Conservation (phyloP, 2,797 vertebrate species). For the Coendou prehensilis region DNA sequence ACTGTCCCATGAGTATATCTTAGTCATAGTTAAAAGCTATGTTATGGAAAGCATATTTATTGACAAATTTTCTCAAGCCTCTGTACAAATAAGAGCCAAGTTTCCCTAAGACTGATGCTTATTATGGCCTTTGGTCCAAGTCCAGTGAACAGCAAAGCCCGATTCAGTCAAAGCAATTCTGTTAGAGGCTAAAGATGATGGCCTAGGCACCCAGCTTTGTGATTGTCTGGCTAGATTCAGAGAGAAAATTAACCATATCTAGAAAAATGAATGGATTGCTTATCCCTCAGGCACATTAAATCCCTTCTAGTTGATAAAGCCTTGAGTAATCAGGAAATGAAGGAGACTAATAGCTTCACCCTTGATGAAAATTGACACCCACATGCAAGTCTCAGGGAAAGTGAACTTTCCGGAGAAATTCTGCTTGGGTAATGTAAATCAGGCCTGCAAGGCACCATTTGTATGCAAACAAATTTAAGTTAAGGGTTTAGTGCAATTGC, state of each 20-base stretch:
- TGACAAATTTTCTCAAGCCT: constrained; percentile 47
- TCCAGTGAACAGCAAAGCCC: constrained; percentile 25
- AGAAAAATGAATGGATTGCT: constrained; percentile 75
- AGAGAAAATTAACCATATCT: constrained; percentile 71
- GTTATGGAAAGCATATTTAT: background rate
- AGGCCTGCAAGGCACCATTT: constrained; percentile 75
- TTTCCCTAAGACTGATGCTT: constrained; percentile 42
- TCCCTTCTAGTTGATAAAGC: constrained; percentile 81
- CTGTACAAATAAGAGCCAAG: background rate
- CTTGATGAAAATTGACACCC: constrained; percentile 80
- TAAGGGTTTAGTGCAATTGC: constrained; percentile 80
- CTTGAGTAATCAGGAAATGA: constrained; percentile 81
- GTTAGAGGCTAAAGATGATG: constrained; percentile 45
- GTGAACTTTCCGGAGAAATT: constrained; percentile 76
- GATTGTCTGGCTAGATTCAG: constrained; percentile 64
- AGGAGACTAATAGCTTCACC: constrained; percentile 79
- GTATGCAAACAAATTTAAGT: constrained; percentile 80
- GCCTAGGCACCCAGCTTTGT: background rate
- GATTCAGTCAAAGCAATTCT: constrained; percentile 53
- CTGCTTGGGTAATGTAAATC: constrained; percentile 74
- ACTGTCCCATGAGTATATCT: background rate
- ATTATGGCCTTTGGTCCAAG: constrained; percentile 44
- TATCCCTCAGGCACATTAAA: constrained; percentile 72
- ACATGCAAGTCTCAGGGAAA: constrained; percentile 69
- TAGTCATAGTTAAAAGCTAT: background rate